A percentile compares a stretch with the other conserved stretches of the same genome.
These are phyloP conservation scores for Rattus rattus DNA, from an alignment of 2,113 vertebrate genomes.

Conservation along the genomic window DNA sequence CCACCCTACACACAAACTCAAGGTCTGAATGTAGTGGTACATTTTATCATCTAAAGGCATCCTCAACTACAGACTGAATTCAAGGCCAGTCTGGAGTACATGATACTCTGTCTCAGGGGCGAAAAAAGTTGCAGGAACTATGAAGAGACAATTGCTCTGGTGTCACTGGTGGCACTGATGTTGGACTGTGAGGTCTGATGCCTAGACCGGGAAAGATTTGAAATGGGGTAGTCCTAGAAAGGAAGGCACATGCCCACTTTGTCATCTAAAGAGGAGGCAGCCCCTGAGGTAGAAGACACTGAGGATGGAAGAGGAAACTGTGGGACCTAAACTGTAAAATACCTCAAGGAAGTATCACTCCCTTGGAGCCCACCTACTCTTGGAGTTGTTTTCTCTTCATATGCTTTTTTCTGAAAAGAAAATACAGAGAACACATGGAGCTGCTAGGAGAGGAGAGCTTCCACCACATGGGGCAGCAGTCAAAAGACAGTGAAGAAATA, in stretches of 20 bases:
- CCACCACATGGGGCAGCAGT: slow-evolving; percentile 57
- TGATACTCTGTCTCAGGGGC: neutral
- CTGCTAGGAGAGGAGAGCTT: neutral
- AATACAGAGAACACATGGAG: neutral
- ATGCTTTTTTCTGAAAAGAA: neutral
- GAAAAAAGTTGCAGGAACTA: neutral
- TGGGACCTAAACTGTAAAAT: neutral
- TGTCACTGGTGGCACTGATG: neutral
- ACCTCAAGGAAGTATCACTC: neutral
- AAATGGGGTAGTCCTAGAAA: neutral
- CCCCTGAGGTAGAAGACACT: neutral
- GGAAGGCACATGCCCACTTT: neutral
- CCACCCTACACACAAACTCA: neutral
- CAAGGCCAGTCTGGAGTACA: neutral
- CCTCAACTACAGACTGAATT: neutral
- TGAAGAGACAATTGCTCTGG: neutral
- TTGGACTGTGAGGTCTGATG: neutral
- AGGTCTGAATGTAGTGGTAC: neutral
- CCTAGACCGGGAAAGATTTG: neutral
- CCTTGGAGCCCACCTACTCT: neutral
- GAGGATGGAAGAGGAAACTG: neutral
- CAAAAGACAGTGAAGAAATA: neutral
- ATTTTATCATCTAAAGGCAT: neutral
- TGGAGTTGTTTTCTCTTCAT: neutral
- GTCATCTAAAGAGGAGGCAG: slow-evolving; percentile 25